These are phyloP conservation scores for Theropithecus gelada DNA, from an alignment of 2,113 vertebrate species.

Conservation along the genomic window DNA sequence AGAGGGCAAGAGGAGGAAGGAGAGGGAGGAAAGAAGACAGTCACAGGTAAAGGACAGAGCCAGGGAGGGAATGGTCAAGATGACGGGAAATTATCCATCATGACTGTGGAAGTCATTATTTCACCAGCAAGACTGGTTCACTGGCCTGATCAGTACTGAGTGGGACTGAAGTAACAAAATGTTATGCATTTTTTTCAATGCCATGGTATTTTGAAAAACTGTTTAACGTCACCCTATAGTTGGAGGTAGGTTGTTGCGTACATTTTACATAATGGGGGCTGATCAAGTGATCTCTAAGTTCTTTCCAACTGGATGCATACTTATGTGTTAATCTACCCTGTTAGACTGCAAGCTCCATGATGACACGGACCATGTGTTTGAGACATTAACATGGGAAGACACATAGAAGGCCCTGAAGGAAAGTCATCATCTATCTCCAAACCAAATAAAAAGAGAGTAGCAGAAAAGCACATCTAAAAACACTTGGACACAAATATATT, in stretches of 20 bases:
- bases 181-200: fast-evolving
- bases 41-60: conserved; percentile 10
- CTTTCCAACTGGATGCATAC: background rate
- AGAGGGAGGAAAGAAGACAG: conserved; percentile 25
- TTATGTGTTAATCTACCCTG: background rate
- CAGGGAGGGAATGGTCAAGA: background rate
- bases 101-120: background rate
- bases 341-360: background rate
- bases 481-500: background rate
- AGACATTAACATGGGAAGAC: background rate
- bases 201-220: background rate
- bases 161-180: background rate
- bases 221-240: fast-evolving
- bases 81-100: fast-evolving
- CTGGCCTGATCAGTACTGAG: background rate
- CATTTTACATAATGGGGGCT: too few relatives aligned
- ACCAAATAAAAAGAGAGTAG: background rate
- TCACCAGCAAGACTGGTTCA: background rate
- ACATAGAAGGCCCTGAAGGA: background rate
- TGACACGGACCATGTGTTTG: background rate
- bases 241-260: background rate
- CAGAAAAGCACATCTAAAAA: background rate
- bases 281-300: background rate
- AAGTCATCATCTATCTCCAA: background rate
- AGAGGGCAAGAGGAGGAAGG: background rate